phyloP scores from a whole-genome alignment of 1,140 invertebrate species.

The Drosophila sucinea region DNA sequence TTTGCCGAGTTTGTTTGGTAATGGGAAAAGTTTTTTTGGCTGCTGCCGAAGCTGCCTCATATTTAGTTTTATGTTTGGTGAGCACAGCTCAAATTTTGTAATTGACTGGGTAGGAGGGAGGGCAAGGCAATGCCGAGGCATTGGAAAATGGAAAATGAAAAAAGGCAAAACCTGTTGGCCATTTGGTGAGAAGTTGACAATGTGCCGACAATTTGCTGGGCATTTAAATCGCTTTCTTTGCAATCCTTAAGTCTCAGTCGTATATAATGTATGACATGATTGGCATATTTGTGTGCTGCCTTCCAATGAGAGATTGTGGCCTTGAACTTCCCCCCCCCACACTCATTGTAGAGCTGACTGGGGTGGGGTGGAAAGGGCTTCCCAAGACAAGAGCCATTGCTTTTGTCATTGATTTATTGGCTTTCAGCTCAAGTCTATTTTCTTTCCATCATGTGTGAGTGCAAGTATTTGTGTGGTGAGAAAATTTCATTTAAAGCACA shows the following conservation, averaged over 20 bases:
- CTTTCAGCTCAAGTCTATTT: conserved; percentile 38
- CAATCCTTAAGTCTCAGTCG: conserved; percentile 25
- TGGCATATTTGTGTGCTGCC: conserved; percentile 75
- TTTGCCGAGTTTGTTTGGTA: conserved; percentile 54
- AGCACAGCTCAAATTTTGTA: conserved; percentile 58
- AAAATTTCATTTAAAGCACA: conserved; percentile 73
- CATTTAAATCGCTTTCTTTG: conserved; percentile 42
- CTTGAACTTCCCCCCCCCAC: conserved; percentile 62
- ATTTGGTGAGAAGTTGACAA: conserved; percentile 19
- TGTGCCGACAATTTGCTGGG: conserved; percentile 52
- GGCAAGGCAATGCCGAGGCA: not conserved
- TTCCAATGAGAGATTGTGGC: conserved; percentile 73
- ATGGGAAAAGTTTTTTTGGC: conserved; percentile 71
- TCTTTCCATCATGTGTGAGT: conserved; percentile 25
- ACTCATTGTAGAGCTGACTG: conserved; percentile 14
- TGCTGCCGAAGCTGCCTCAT: conserved; percentile 25
- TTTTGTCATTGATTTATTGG: conserved; percentile 78
- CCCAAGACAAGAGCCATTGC: conserved; percentile 37
- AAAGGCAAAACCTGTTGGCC: conserved; percentile 54
- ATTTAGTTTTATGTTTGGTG: conserved; percentile 35
- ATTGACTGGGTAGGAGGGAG: conserved; percentile 38
- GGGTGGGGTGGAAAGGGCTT: conserved; percentile 22
- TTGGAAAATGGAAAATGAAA: conserved; percentile 17
- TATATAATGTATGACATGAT: conserved; percentile 77
- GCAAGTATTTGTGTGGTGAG: conserved; percentile 15